A percentile compares a stretch with the other conserved stretches of the same genome.
Evolutionary conservation across 2,113 vertebrate genomes (phyloP).

Genomic region (Entomyzon cyanotis): DNA sequence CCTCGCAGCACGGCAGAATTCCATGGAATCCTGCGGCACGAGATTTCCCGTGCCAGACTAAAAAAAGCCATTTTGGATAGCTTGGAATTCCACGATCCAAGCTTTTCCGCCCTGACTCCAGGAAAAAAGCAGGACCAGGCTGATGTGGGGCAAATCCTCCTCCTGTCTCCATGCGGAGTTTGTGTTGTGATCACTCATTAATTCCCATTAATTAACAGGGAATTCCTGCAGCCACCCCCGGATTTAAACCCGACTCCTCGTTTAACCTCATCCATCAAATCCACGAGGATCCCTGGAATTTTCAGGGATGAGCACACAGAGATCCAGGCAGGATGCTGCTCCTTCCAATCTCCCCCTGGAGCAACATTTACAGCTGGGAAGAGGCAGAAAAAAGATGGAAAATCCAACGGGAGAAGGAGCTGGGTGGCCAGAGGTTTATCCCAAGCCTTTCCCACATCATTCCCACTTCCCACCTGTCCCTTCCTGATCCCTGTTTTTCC

Average conservation of each 20-base stretch:
- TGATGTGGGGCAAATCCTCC: neutral
- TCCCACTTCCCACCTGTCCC: neutral
- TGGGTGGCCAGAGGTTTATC: neutral
- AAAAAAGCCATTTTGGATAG: neutral
- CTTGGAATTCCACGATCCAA: neutral
- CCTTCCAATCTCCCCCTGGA: neutral
- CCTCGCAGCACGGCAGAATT: neutral
- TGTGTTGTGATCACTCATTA: neutral
- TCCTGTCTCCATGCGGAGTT: neutral
- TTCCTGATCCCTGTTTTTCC: neutral
- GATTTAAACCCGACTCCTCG: neutral
- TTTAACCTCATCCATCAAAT: neutral
- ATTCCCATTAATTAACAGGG: neutral
- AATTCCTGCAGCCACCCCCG: neutral
- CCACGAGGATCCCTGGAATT: accelerated
- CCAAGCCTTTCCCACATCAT: neutral
- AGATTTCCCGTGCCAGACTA: neutral
- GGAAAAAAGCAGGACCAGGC: neutral
- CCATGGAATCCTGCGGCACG: neutral
- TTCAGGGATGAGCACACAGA: neutral
- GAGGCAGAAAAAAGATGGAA: neutral
- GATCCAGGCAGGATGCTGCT: accelerated
- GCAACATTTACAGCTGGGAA: neutral
- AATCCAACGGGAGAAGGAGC: neutral
- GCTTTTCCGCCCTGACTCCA: neutral